A percentile compares a stretch with the other conserved stretches of the same genome.
These are phyloP conservation scores for Yasuhikotakia modesta DNA, from an alignment of 2,797 vertebrate genomes.

Conservation along the genomic window DNA sequence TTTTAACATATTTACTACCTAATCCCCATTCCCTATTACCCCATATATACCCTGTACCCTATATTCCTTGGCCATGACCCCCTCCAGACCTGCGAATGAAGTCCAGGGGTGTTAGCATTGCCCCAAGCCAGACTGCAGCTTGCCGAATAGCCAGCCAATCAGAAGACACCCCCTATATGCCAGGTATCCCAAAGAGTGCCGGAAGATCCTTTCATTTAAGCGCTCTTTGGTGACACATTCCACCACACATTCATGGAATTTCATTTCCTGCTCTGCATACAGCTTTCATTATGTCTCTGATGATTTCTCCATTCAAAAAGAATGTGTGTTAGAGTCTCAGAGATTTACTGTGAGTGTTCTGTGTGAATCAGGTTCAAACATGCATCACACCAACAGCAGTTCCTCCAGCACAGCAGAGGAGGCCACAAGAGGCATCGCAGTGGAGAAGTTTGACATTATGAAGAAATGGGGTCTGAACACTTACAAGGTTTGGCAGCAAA, in stretches of 20 bases:
- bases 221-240: slow-evolving; percentile 29
- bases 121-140: slow-evolving; percentile 69
- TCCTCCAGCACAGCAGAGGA: slow-evolving; percentile 79
- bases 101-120: slow-evolving; percentile 67
- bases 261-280: slow-evolving; percentile 33
- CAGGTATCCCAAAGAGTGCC: slow-evolving; percentile 36
- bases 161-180: slow-evolving; percentile 69
- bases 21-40: slow-evolving; percentile 1
- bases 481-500: slow-evolving; percentile 82
- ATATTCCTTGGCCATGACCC: slow-evolving; percentile 24
- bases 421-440: slow-evolving; percentile 84
- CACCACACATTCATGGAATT: slow-evolving; percentile 15
- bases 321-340: not conserved
- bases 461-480: slow-evolving; percentile 97
- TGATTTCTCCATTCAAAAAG: no score
- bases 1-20: slow-evolving; percentile 9
- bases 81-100: slow-evolving; percentile 72
- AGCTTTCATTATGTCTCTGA: slow-evolving; percentile 28
- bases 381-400: slow-evolving; percentile 82
- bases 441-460: slow-evolving; percentile 91
- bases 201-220: slow-evolving; percentile 4
- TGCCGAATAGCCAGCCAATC: slow-evolving; percentile 73
- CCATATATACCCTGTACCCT: slow-evolving; percentile 6
- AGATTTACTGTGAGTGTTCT: slow-evolving; percentile 15
- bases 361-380: slow-evolving; percentile 78